phyloP scores from a whole-genome alignment of 2,113 vertebrate species.

The Chionodraco myersi region DNA sequence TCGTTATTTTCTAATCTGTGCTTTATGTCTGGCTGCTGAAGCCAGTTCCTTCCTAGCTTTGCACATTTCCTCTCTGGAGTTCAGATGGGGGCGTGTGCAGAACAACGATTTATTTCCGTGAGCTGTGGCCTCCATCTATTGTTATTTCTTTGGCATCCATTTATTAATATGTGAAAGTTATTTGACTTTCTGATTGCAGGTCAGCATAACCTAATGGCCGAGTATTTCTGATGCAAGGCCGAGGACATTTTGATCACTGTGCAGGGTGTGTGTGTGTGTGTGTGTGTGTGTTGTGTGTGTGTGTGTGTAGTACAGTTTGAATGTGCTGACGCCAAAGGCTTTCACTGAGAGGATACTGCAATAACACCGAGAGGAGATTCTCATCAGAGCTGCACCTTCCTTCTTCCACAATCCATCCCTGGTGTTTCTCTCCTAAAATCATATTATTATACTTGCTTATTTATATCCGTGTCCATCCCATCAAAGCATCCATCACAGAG shows the following conservation, averaged over 20 bases:
- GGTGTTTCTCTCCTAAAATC: slow-evolving; percentile 28
- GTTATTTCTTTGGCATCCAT: no score
- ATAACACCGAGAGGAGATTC: slow-evolving; percentile 31
- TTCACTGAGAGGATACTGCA: slow-evolving; percentile 1
- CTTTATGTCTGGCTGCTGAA: not conserved
- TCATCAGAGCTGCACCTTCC: slow-evolving; percentile 45
- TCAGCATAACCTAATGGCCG: slow-evolving; percentile 39
- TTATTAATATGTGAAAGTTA: no score
- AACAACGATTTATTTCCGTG: no score
- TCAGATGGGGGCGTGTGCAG: no score
- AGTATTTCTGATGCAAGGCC: slow-evolving; percentile 32
- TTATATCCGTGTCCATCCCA: slow-evolving; percentile 10
- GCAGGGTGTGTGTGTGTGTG: slow-evolving; percentile 8
- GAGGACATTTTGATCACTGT: slow-evolving; percentile 33
- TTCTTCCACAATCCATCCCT: slow-evolving; percentile 24
- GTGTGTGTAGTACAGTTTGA: not conserved
- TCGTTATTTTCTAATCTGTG: not conserved
- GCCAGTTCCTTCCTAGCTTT: slow-evolving; percentile 26
- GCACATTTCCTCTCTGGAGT: no score
- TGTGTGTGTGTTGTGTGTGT: slow-evolving; percentile 1
- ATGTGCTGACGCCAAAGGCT: slow-evolving; percentile 43
- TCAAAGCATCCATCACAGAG: slow-evolving; percentile 17
- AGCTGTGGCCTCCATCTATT: no score
- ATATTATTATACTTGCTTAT: slow-evolving; percentile 11
- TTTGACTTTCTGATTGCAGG: no score